Conservation (phyloP, 2,888 invertebrate species). For the Sphinx pinastri region DNA sequence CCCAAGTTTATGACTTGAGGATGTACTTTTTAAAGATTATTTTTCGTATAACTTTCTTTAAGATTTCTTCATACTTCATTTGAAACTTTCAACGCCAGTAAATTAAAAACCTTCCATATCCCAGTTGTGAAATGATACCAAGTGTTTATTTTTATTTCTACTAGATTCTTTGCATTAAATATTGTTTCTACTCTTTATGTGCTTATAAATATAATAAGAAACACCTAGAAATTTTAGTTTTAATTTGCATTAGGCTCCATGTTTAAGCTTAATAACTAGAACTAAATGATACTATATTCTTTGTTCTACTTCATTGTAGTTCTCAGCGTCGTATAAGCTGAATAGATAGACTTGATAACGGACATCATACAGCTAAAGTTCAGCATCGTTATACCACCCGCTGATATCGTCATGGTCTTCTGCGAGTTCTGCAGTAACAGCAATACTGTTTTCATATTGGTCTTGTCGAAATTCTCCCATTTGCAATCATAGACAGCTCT, state of each 20-base stretch:
- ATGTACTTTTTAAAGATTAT: not conserved
- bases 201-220: not conserved
- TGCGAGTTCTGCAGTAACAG: slow-evolving; percentile 53
- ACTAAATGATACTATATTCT: not conserved
- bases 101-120: not conserved
- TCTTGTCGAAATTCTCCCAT: slow-evolving; percentile 52
- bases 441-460: slow-evolving; percentile 50
- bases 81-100: not conserved
- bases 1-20: too few relatives aligned
- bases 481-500: slow-evolving; percentile 51
- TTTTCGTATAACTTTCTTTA: not conserved
- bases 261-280: not conserved
- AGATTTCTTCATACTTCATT: not conserved
- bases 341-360: slow-evolving; percentile 49
- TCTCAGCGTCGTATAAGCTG: slow-evolving; percentile 52
- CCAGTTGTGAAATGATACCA: not conserved
- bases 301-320: slow-evolving; percentile 39
- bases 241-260: too few relatives aligned
- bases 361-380: slow-evolving; percentile 49
- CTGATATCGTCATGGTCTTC: slow-evolving; percentile 49
- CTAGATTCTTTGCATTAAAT: not conserved
- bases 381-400: slow-evolving; percentile 50
- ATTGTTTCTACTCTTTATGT: not conserved
- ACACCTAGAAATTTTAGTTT: too few relatives aligned
- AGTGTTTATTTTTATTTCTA: not conserved